These are phyloP conservation scores for Lacanobia wlatinum DNA, from an alignment of 2,888 invertebrate species.

Conservation along the genomic window DNA sequence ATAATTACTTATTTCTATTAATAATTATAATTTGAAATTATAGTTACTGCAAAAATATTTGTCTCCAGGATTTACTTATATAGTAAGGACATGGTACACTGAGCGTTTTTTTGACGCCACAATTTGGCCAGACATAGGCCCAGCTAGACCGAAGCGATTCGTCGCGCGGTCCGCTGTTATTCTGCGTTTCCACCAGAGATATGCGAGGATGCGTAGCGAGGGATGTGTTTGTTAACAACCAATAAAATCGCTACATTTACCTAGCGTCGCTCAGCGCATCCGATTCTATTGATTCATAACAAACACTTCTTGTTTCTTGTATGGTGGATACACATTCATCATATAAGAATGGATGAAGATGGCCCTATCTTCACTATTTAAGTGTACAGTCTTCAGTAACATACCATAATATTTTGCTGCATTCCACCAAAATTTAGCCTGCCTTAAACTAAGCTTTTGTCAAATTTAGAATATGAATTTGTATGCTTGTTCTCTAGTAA, in stretches of 20 bases:
- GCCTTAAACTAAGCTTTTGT: conserved; percentile 23
- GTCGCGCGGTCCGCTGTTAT: no score
- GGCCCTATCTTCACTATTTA: no score
- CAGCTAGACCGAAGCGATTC: neutral
- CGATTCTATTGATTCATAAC: no score
- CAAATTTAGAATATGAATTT: conserved; percentile 22
- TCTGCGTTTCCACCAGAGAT: no score
- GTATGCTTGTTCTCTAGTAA: conserved; percentile 21
- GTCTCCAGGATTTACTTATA: neutral
- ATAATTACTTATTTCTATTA: conserved; percentile 16
- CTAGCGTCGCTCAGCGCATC: no score
- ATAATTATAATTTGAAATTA: conserved; percentile 14
- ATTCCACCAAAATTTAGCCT: conserved; percentile 27
- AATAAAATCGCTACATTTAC: no score
- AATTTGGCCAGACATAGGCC: neutral
- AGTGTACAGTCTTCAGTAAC: conserved; percentile 4
- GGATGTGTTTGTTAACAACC: no score
- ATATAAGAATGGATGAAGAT: no score
- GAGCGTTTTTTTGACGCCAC: neutral
- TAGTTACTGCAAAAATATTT: conserved; percentile 28
- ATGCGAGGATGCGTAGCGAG: no score
- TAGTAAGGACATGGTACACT: neutral
- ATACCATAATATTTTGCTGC: conserved; percentile 10
- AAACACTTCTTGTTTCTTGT: no score
- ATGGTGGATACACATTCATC: no score